A percentile compares a stretch with the other conserved stretches of the same genome.
phyloP scores from a whole-genome alignment of 1,140 invertebrate genomes.

The Spodoptera litura region DNA sequence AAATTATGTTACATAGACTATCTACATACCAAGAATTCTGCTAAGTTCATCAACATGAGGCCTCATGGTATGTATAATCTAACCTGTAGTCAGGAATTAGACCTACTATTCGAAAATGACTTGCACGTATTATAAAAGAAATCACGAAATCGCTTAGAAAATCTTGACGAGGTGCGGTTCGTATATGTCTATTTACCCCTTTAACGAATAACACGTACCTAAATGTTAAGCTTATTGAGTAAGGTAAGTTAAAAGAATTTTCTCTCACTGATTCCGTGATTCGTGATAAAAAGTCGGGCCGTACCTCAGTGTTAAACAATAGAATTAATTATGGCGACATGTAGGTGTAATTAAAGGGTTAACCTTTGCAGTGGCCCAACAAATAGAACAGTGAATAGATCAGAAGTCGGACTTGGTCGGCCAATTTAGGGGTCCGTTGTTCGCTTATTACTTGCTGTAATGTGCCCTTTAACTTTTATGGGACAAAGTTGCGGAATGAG shows the following conservation, averaged over 20 bases:
- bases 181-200: no score
- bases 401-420: constrained; percentile 56
- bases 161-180: no score
- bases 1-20: constrained; percentile 1
- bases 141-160: no score
- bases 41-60: no score
- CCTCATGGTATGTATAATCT: no score
- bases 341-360: constrained; percentile 34
- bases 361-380: constrained; percentile 13
- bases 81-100: no score
- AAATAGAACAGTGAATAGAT: constrained; percentile 61
- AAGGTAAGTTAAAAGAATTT: no score
- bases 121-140: no score
- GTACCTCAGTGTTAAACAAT: background rate
- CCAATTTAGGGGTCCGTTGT: constrained; percentile 72
- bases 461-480: constrained; percentile 83
- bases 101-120: no score
- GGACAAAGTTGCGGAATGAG: constrained; percentile 73
- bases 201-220: no score
- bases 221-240: no score
- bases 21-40: no score
- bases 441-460: constrained; percentile 80
- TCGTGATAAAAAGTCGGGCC: background rate
- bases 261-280: background rate
- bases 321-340: constrained; percentile 6